Evolutionary conservation across 2,797 vertebrate species (phyloP), one percentile per base, ranked within the genome.

Genomic region (Cryptoprocta ferox): DNA sequence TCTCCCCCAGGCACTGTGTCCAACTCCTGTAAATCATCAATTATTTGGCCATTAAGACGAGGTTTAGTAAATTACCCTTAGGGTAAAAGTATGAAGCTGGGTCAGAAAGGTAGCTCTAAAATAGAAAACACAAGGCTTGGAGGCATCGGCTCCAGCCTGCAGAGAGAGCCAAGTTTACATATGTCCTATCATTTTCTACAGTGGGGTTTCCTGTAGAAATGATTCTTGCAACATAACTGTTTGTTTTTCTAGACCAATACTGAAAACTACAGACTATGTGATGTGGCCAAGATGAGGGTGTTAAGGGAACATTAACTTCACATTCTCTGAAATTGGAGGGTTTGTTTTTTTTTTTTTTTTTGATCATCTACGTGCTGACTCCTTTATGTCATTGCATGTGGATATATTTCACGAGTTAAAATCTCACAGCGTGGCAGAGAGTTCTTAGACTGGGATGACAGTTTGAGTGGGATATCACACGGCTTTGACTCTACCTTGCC

Each of bases 401-500:
- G 63, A 71, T 30, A 59, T 24, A 59, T 59, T 24, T 45, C 89
- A 84, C 0, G 8, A 85, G 59, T 48, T 66, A 94, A 92, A 95
- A 87, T 81, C 88, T 95, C 85, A 89, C 81, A 92, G 59, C 28
- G 63, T 76, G 71, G 53, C 66, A 73, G n/a, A 88, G 61, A 42
- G 35, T 53, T 81, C 63, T 65, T 68, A 94, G 89, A 50, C 79
- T 91, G 45, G 78, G 61, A 70, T 24, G 80, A 82, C 78, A 81
- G 94, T 96, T 78, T 70, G 89, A 87, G 59, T 35, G 70, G 59
- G 63, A 45, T 75, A 68, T 79, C 63, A 65, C 89, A 86, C 19
- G 30, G 50, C n/a, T 71, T 73, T 95, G 73, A 92, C 66, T 95
- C 92, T 95, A 97, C 89, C 89, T 97, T 95, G 94, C 92, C 93